phyloP scores from a whole-genome alignment of 2,888 invertebrate species.

The Chymomyza amoena region DNA sequence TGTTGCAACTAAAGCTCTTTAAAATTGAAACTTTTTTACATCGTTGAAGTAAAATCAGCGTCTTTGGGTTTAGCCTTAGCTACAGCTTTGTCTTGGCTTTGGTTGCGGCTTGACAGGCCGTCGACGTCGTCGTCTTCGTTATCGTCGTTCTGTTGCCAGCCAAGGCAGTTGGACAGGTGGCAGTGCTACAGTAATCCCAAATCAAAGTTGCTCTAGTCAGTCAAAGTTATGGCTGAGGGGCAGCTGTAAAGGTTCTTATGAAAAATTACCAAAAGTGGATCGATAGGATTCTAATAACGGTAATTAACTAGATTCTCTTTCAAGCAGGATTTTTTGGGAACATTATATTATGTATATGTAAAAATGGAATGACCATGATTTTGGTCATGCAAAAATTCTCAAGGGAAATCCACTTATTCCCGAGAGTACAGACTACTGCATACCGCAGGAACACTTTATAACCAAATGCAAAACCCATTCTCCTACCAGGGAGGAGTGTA shows the following conservation, averaged over 20 bases:
- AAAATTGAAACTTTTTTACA: slow-evolving; percentile 19
- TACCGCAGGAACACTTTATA: no score
- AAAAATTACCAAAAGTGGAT: no score
- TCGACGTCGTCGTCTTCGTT: background rate
- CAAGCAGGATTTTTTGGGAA: no score
- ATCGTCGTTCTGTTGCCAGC: background rate
- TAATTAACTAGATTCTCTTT: no score
- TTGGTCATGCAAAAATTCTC: no score
- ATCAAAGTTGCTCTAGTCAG: background rate
- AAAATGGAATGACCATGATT: no score
- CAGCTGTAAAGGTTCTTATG: background rate
- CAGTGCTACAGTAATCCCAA: background rate
- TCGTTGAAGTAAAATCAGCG: background rate
- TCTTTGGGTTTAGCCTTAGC: background rate
- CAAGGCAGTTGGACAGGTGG: background rate
- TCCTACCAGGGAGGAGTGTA: no score
- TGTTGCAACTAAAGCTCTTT: slow-evolving; percentile 50
- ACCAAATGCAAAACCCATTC: no score
- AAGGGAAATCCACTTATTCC: no score
- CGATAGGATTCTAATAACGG: no score
- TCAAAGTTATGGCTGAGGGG: background rate
- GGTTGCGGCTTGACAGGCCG: slow-evolving; percentile 40
- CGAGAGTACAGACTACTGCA: no score
- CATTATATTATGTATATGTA: no score
- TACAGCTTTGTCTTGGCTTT: slow-evolving; percentile 16